Conservation (phyloP, 2,888 invertebrate species). For the Kuschelorhynchus macadamiae region DNA sequence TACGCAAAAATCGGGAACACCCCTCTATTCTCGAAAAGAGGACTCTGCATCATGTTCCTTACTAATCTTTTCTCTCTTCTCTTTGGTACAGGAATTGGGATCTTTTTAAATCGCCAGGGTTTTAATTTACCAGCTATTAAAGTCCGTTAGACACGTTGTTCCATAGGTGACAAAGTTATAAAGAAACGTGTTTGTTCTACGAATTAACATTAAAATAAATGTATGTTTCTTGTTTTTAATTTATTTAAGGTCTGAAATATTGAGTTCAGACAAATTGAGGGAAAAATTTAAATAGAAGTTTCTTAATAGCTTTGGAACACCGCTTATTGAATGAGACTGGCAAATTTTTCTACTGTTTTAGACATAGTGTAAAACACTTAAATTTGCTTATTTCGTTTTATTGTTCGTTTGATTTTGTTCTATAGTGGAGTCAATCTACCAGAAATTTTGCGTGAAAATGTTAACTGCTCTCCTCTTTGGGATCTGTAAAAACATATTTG, state of each 20-base stretch:
- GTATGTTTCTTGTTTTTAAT: not conserved
- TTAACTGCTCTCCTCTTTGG: no score
- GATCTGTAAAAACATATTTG: no score
- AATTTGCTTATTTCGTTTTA: slow-evolving; percentile 30
- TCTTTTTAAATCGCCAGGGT: slow-evolving; percentile 78
- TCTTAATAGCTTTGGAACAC: slow-evolving; percentile 62
- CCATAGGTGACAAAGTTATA: no score
- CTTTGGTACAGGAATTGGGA: slow-evolving; percentile 91
- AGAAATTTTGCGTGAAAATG: no score
- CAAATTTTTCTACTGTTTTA: slow-evolving; percentile 65
- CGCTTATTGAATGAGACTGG: slow-evolving; percentile 66
- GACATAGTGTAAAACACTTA: slow-evolving; percentile 29
- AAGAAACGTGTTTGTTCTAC: no score
- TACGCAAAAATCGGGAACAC: slow-evolving; percentile 83
- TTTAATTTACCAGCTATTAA: slow-evolving; percentile 65
- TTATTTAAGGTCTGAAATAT: not conserved
- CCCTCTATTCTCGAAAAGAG: slow-evolving; percentile 90
- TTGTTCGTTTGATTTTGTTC: no score
- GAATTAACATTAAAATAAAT: no score
- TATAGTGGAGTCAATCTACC: no score
- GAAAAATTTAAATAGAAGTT: not conserved
- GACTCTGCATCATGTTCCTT: slow-evolving; percentile 89
- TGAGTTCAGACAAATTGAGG: not conserved
- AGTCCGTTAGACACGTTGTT: slow-evolving; percentile 61
- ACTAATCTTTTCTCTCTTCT: slow-evolving; percentile 92